Conservation (phyloP, 2,888 invertebrate species). For the Hydrotaea diabolus region DNA sequence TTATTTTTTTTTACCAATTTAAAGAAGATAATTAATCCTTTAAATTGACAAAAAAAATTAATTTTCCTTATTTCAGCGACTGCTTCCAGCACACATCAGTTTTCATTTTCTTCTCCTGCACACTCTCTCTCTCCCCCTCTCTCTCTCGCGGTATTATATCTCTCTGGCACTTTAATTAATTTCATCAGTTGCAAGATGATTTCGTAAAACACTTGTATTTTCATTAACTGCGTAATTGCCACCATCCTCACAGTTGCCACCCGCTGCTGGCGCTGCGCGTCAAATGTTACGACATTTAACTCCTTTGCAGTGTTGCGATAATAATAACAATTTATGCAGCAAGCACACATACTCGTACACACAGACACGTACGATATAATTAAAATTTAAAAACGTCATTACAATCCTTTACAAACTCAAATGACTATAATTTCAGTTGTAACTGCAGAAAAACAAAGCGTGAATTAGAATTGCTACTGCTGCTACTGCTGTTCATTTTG, state of each 20-base stretch:
- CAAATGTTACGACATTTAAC: neutral
- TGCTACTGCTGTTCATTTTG: constrained; percentile 27
- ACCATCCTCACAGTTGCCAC: neutral
- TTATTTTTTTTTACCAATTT: constrained; percentile 2
- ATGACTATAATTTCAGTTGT: constrained; percentile 11
- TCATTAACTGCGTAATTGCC: constrained; percentile 20
- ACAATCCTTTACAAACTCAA: constrained; percentile 29
- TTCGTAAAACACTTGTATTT: constrained; percentile 29
- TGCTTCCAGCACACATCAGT: neutral
- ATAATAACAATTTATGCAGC: constrained; percentile 24
- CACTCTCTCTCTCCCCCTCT: neutral
- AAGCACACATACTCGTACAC: neutral
- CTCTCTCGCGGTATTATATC: neutral
- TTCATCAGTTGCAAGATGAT: neutral
- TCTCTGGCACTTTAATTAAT: neutral
- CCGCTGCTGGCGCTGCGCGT: neutral
- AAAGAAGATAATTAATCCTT: too few relatives aligned
- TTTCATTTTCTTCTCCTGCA: neutral
- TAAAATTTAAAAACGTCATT: constrained; percentile 39
- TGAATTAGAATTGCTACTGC: constrained; percentile 49
- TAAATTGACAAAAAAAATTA: constrained; percentile 1
- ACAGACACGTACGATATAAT: constrained; percentile 7
- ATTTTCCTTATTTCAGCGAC: constrained; percentile 1
- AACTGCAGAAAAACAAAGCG: constrained; percentile 1
- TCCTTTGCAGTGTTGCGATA: neutral